These are phyloP conservation scores for Daktulosphaira vitifoliae DNA, from an alignment of 1,140 invertebrate genomes.

Conservation along the genomic window DNA sequence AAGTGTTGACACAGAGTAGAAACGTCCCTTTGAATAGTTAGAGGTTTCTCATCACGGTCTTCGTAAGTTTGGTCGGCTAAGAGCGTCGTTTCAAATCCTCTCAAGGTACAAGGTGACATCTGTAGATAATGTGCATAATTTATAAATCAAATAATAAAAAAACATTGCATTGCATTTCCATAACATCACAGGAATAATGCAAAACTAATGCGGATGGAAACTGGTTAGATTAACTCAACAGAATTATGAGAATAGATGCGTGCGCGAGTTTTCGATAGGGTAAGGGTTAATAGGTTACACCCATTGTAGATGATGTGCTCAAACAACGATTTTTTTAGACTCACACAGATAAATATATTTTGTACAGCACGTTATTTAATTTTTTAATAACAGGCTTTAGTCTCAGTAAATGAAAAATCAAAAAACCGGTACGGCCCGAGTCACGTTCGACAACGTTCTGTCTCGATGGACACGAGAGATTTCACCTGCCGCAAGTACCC, in stretches of 20 bases:
- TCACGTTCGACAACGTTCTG: too few species aligned
- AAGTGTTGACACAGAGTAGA: constrained; percentile 10
- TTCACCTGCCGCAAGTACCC: too few species aligned
- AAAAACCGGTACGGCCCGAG: constrained; percentile 23
- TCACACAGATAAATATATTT: not conserved
- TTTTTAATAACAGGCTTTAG: constrained; percentile 31
- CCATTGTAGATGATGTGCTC: constrained; percentile 5
- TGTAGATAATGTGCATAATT: not conserved
- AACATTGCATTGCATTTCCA: too few species aligned
- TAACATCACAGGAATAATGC: not conserved
- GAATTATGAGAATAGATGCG: too few species aligned
- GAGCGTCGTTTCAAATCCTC: constrained; percentile 3
- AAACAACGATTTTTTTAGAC: constrained; percentile 25
- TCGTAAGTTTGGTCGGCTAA: constrained; percentile 29
- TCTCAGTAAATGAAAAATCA: constrained; percentile 3
- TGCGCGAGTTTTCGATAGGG: not conserved
- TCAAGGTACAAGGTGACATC: constrained; percentile 10
- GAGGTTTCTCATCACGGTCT: too few species aligned
- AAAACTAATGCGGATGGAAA: not conserved
- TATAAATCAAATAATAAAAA: too few species aligned
- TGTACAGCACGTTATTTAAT: constrained; percentile 8
- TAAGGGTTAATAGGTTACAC: constrained; percentile 28
- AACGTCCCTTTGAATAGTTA: not conserved
- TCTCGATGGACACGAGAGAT: too few species aligned
- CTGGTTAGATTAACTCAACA: too few species aligned